Evolutionary conservation across 2,888 invertebrate species (phyloP), one percentile per base, ranked within the genome.

Genomic region (Odontocolon sp.): DNA sequence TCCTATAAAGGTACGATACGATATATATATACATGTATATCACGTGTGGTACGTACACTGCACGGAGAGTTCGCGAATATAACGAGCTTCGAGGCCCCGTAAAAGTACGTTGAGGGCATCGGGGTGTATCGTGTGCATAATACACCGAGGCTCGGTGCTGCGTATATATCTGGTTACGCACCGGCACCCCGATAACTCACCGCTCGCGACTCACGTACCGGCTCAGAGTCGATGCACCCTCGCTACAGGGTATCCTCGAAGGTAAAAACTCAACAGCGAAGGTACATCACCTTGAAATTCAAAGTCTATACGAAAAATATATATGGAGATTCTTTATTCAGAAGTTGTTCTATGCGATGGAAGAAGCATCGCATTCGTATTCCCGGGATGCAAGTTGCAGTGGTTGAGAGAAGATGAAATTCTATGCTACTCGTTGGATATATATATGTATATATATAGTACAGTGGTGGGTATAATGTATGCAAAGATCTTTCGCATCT

Each of bases 41-140:
- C 2, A 36, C 31, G 14, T 36, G 42, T 31, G 26, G 40, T 26
- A 23, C 18, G 28, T 14, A 36, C 56, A 28, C n/a, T n/a, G n/a
- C 31, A 26, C 18, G 26, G 57, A 18, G 52, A 28, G 52, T 66
- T 67, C 50, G 75, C 45, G 16, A 18, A 21, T 31, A 64, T 66
- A 71, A 70, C 71, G 75, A 59, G 54, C 71, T 45, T 61, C 61
- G 36, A 64, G 56, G 28, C 45, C 31, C 56, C 36, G 59, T 66
- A 54, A 76, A 76, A 71, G 71, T 71, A 76, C 76, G 71, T 66
- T 76, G 71, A 71, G 75, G 71, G 75, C 75, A 76, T 21, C 75
- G 64, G 52, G 69, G 71, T 71, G 71, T 66, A 74, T 69, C 77
- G 72, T 16, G 36, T 40, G 50, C 47, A 59, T 45, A 73, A 63